Evolutionary conservation across 2,888 invertebrate species (phyloP), one percentile per base, ranked within the genome.

Genomic region (Drosophila barbarae): DNA sequence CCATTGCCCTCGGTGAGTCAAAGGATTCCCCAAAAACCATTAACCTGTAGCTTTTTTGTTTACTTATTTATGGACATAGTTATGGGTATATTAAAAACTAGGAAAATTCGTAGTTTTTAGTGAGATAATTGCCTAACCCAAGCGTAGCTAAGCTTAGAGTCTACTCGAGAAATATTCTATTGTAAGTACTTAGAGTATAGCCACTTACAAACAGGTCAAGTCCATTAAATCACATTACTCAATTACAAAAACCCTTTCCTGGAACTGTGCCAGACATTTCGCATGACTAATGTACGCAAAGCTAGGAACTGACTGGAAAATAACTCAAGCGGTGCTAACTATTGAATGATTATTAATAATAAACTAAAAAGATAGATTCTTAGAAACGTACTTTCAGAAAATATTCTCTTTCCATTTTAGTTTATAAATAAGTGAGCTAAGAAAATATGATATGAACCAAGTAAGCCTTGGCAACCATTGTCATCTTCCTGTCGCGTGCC

Each of bases 1-100:
- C 96, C 10, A 90, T 92, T 58, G 77, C 93, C 68, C 93, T 93
- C 86, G 94, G 96, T 96, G 90, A 93, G 93, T 90, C 15, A 7
- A 32, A 18, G 13, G 30, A 30, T 28, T 44, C 7, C 12, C 5
- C 12, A 15, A 7, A n/a, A n/a, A 6, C 4, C 13, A 18, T 12
- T 30, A 5, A 6, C 5, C 9, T 42, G 2, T 46, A 26, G 26
- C 6, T 23, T 1, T 6, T 34, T 49, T n/a, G 13, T 6, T n/a
- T 34, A 49, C 6, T 49, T 34, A 15, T 32, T 47, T 13, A 47
- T 47, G 13, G 46, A 26, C 26, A 26, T 26, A 7, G 5, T 7
- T 7, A 4, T 4, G 15, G 4, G 15, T 36, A 36, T 36, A 26
- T 36, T 39, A 28, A 42, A 15, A 15, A 9, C 23, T 13, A 26